Evolutionary conservation across 2,797 vertebrate genomes (phyloP).

Genomic region (Melanotaenia maccullochi): DNA sequence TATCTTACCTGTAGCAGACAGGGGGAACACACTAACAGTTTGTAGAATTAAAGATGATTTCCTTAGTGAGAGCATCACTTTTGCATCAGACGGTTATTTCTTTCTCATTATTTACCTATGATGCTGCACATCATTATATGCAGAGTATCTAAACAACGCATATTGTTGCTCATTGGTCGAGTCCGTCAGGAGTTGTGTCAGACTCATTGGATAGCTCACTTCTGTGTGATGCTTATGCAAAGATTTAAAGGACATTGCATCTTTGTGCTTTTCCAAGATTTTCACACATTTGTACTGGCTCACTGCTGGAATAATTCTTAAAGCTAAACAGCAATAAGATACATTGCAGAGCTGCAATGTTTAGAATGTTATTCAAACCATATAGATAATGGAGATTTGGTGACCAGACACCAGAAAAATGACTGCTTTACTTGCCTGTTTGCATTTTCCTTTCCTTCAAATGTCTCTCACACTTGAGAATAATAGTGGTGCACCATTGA

Average conservation of each 20-base stretch:
- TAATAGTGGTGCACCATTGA: conserved; percentile 4
- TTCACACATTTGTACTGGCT: neutral
- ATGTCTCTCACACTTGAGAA: conserved; percentile 1
- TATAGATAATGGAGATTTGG: neutral
- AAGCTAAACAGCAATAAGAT: too few relatives aligned
- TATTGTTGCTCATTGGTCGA: too few relatives aligned
- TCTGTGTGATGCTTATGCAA: neutral
- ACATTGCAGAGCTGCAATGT: too few relatives aligned
- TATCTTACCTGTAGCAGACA: neutral
- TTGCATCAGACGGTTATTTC: too few relatives aligned
- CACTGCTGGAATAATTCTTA: neutral
- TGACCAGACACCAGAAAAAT: neutral
- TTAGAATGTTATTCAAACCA: neutral
- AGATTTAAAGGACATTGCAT: neutral
- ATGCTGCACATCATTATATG: too few relatives aligned
- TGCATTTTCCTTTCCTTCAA: neutral
- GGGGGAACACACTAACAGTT: neutral
- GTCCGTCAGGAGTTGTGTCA: neutral
- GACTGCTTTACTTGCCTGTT: neutral
- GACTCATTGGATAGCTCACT: neutral
- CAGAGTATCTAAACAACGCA: too few relatives aligned
- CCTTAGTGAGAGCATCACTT: too few relatives aligned
- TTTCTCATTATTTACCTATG: too few relatives aligned
- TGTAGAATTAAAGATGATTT: neutral
- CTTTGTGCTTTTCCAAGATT: neutral